Percentiles rank a stretch among this genome's conserved stretches.
Conservation (phyloP, 2,888 invertebrate genomes). For the Spilosoma lubricipeda region DNA sequence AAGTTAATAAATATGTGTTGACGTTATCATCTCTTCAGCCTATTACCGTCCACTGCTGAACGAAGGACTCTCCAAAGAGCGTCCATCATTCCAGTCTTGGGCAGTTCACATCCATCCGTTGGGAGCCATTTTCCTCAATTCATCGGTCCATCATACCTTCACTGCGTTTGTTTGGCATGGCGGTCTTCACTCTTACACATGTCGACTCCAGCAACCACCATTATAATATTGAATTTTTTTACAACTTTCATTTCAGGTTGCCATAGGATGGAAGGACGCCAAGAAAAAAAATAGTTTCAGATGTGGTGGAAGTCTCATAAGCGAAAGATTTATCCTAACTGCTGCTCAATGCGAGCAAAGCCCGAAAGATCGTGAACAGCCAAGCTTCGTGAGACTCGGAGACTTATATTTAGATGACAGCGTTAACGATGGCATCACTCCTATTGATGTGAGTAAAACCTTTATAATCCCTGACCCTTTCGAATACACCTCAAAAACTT, state of each 20-base stretch:
- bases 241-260: constrained; percentile 60
- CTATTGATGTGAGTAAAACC: constrained; percentile 69
- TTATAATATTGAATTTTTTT: not conserved
- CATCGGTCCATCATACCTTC: too few relatives aligned
- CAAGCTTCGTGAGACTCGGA: constrained; percentile 85
- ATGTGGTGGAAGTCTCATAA: constrained; percentile 90
- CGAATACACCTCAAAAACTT: too few relatives aligned
- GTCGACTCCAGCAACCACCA: not conserved
- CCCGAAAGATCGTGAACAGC: constrained; percentile 59
- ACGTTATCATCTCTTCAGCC: too few relatives aligned
- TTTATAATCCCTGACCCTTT: too few relatives aligned
- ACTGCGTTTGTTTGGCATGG: too few relatives aligned
- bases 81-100: too few relatives aligned
- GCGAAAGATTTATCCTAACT: constrained; percentile 83
- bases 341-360: constrained; percentile 54
- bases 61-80: too few relatives aligned
- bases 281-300: constrained; percentile 73
- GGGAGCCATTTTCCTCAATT: too few relatives aligned
- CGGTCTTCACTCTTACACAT: too few relatives aligned
- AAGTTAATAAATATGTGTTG: not conserved
- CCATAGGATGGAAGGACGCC: constrained; percentile 67
- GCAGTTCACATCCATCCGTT: too few relatives aligned
- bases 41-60: too few relatives aligned
- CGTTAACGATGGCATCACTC: constrained; percentile 78
- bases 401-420: constrained; percentile 83